Conservation (phyloP, 2,888 invertebrate species). For the Nomada fucata region DNA sequence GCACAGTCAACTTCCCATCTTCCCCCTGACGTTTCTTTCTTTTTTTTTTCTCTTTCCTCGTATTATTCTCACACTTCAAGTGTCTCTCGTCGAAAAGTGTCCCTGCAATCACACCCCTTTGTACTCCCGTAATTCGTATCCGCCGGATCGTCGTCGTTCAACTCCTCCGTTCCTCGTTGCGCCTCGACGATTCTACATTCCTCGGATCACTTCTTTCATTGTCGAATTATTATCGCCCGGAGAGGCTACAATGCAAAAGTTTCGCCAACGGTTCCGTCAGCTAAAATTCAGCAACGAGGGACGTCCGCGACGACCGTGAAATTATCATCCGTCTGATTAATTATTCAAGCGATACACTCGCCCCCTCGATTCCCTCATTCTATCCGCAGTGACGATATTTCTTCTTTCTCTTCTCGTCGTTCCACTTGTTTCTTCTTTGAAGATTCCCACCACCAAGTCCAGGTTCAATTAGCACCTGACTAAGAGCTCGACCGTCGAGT, state of each 20-base stretch:
- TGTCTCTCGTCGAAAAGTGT: constrained; percentile 11
- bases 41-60: not conserved
- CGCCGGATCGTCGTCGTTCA: not conserved
- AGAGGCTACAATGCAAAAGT: not conserved
- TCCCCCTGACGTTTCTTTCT: not conserved
- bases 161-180: not conserved
- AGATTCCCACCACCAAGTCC: constrained; percentile 74
- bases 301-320: constrained; percentile 5
- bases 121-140: constrained; percentile 1
- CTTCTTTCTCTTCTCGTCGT: constrained; percentile 13
- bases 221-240: not conserved
- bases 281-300: constrained; percentile 6
- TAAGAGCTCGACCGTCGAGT: constrained; percentile 59
- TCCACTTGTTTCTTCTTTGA: constrained; percentile 30
- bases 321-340: constrained; percentile 37
- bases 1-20: constrained; percentile 64
- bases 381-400: not conserved
- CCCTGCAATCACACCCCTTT: not conserved
- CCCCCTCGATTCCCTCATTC: no score
- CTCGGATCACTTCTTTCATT: not conserved
- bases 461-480: constrained; percentile 65
- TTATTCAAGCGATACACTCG: constrained; percentile 14
- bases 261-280: constrained; percentile 12
- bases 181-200: not conserved
- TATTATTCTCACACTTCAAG: constrained; percentile 18